These are phyloP conservation scores for Saguinus midas DNA, from an alignment of 2,113 vertebrate species.

Conservation along the genomic window DNA sequence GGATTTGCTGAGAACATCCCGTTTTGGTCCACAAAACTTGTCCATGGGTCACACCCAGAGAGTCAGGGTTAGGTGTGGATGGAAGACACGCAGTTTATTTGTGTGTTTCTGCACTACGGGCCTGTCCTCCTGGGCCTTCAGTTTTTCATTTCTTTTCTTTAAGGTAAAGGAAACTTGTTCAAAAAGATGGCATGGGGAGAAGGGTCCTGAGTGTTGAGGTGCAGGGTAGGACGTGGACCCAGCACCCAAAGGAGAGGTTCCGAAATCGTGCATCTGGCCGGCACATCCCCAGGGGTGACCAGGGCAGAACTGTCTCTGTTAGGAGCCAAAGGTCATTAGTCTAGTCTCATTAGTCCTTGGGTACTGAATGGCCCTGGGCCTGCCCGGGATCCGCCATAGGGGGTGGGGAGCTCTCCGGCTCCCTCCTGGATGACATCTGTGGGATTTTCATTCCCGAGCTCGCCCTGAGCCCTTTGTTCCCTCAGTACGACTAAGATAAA, in stretches of 20 bases:
- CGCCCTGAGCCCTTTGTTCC: background rate
- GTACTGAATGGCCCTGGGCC: conserved; percentile 28
- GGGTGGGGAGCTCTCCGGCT: background rate
- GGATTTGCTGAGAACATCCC: background rate
- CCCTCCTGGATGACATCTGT: background rate
- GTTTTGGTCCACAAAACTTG: background rate
- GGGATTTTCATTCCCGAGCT: background rate
- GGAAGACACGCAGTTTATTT: background rate
- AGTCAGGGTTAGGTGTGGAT: background rate
- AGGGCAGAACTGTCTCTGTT: background rate
- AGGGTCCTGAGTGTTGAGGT: background rate
- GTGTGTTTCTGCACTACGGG: background rate
- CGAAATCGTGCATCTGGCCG: accelerated
- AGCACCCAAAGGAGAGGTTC: accelerated
- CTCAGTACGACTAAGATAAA: background rate
- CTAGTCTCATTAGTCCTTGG: background rate
- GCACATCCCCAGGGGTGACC: background rate
- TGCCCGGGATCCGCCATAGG: background rate
- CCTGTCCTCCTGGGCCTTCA: background rate
- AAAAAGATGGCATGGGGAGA: background rate
- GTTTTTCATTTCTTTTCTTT: background rate
- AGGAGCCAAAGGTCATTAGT: background rate
- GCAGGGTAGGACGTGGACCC: background rate
- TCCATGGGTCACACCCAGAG: accelerated
- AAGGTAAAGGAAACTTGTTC: background rate